Base-by-base conservation (phyloP, 2,888 invertebrate species). In the Drosophila pseudotalamancana region DNA sequence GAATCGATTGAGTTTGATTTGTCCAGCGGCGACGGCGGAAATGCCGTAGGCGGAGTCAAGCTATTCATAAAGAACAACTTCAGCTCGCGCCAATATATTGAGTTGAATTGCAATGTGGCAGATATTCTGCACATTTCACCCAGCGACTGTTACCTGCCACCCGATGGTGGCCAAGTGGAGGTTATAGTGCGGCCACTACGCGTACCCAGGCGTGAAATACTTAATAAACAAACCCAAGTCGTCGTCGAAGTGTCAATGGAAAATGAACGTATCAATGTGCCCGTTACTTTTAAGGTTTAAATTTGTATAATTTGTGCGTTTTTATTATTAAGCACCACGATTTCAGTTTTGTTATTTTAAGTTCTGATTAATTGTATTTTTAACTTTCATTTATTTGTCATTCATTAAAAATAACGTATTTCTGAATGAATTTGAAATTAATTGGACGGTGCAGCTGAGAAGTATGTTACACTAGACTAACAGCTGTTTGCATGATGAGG, bases 261-360 rank as follows among this genome's bases (percentile, higher is more conserved):
- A 55, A 90, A 86, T 49, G 90, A 90, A 61, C 87, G 87, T n/a
- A 86, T 90, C n/a, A 79, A 72, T 21, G 83, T 91, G 61, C 91
- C 91, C 50, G 87, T 91, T 55, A 82, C 61, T 48, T 78, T 88
- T 61, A 76, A 70, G 35, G 45, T 53, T 56, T 83, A 35, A 77
- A 42, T 19, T 23, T n/a, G 4, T 40, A 37, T 50, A n/a, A 12
- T 35, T 23, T 18, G 14, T 45, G 9, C 48, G 50, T 37, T 37
- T 16, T 61, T 40, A 32, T 34, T 5, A 11, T 19, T 46, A 31
- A 32, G 11, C 32, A 21, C 8, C 11, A 3, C 16, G 4, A 8
- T 64, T n/a, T 14, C 19, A 12, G n/a, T 34, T 32, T 14, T 51
- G 14, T 55, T 16, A 42, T 12, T 51, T 53, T 61, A 18, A 46